Base-by-base conservation (phyloP, 2,113 vertebrate genomes). In the Lepus timidus region DNA sequence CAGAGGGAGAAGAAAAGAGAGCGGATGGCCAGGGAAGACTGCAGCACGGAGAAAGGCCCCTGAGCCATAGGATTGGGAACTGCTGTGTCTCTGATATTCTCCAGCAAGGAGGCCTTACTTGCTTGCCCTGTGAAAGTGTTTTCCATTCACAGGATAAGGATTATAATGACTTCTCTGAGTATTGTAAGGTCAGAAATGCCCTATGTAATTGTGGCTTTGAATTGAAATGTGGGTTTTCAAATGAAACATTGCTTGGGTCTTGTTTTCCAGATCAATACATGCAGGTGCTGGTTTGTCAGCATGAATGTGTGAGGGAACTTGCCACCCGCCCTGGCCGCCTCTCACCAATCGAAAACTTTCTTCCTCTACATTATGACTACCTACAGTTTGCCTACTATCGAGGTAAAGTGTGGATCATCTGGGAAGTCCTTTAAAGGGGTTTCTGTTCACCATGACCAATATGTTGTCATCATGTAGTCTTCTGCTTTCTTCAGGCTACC, bases 361-460 rank as follows among this genome's bases (percentile, higher is more conserved):
- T 99, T 70, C 99, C 99, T 31, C 98, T 99, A 87, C 99, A 99
- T 93, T 99, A 99, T 0, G 99, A 99, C 98, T 99, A 99, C 97
- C 97, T 99, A 81, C 99, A 99, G 98, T 99, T 99, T 76, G 99
- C 99, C 94, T 99, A 99, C 97, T 99, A 99, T 97, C 98, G 99
- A 98, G 98, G 99, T 99, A 97, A 98, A 75, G 52, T 11, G 0
- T 19, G 9, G 8, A 4, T 36, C 1, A 10, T 61, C 76, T 2
- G 0, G 23, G 68, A 81, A 82, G 68, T 31, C 7, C 13, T 14
- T 33, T 7, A 8, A 4, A 58, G 0, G 51, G 27, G 29, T 2
- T 23, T 17, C 6, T 20, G 19, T 14, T 29, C 27, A 9, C 10
- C 19, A 8, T 29, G 16, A 12, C 17, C 11, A 22, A 73, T 44